Conservation (phyloP, 2,888 invertebrate genomes). For the Drosophila meridionalis region DNA sequence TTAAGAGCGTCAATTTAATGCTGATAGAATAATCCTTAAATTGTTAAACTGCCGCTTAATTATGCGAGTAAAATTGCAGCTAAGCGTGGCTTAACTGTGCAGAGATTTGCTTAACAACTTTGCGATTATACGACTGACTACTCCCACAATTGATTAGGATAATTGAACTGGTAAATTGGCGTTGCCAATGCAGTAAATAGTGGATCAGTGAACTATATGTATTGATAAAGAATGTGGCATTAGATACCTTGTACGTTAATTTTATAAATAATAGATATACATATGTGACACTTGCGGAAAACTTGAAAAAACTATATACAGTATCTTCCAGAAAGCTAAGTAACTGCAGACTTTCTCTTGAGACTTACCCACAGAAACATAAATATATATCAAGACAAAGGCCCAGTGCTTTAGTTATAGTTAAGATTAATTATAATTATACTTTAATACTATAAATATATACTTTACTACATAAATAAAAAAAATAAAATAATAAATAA, state of each 20-base stretch:
- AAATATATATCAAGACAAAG: too few relatives aligned
- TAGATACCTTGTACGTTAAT: background rate
- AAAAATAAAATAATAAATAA: too few relatives aligned
- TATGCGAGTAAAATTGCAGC: background rate
- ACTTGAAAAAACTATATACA: too few relatives aligned
- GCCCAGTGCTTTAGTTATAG: too few relatives aligned
- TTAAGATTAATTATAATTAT: too few relatives aligned
- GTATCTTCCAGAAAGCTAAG: background rate
- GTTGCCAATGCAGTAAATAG: too few relatives aligned
- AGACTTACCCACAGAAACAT: too few relatives aligned
- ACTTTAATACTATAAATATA: too few relatives aligned
- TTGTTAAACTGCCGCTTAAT: background rate
- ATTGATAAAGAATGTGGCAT: background rate
- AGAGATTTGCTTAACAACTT: background rate
- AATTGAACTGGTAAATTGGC: background rate
- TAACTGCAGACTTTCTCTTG: background rate
- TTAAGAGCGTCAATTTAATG: constrained; percentile 2
- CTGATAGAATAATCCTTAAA: constrained; percentile 4
- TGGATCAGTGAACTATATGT: background rate
- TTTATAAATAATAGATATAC: too few relatives aligned
- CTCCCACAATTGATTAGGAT: background rate
- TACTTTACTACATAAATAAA: too few relatives aligned
- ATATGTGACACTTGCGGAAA: too few relatives aligned
- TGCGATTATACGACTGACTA: background rate
- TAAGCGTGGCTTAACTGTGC: background rate